Base-by-base conservation (phyloP, 2,797 vertebrate species). In the Sphenopsis melanotis region DNA sequence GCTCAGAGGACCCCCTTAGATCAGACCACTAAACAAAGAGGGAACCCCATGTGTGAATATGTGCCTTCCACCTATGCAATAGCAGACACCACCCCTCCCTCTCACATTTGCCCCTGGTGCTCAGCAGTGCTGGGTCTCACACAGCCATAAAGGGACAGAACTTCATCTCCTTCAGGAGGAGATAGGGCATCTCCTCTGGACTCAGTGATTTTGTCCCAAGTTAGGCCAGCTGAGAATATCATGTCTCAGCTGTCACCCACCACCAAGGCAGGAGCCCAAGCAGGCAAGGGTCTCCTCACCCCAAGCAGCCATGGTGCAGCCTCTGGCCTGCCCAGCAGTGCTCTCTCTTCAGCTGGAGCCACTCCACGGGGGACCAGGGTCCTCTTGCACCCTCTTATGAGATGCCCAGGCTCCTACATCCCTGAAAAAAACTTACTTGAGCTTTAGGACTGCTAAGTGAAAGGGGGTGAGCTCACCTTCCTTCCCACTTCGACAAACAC, bases 291-390 rank as follows among this genome's bases (percentile, higher is more conserved):
- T n/a, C 39, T 59, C 44, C 53, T 79, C 46, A 64, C 3, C 13
- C 34, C 44, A 30, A 22, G 42, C 8, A 60, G 50, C 18, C 4
- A 1, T 11, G 0, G 1, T 1, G 1, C 42, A 65, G 44, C 6
- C n/a, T 72, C 22, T 89, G 50, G 26, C 46, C 41, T 3, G 2
- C n/a, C 50, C 32, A 46, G 32, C 21, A 52, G 9, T 1, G 23
- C 15, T 63, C 32, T 34, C 13, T 83, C 41, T 15, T 56, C 34
- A 50, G 21, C 37, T 64, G 34, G 27, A 21, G 21, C 20, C 3
- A 3, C 14, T 49, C 49, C 46, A 39, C 6, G 1, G 2, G 5
- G 13, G 20, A 78, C 18, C 23, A 29, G 14, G 8, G 14, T 34
- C 46, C n/a, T 69, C 26, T 20, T 55, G 53, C 0, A 4, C 26